Percentiles rank a stretch among this genome's conserved stretches.
These are phyloP conservation scores for Sisyra nigra DNA, from an alignment of 2,888 invertebrate species.

Conservation along the genomic window DNA sequence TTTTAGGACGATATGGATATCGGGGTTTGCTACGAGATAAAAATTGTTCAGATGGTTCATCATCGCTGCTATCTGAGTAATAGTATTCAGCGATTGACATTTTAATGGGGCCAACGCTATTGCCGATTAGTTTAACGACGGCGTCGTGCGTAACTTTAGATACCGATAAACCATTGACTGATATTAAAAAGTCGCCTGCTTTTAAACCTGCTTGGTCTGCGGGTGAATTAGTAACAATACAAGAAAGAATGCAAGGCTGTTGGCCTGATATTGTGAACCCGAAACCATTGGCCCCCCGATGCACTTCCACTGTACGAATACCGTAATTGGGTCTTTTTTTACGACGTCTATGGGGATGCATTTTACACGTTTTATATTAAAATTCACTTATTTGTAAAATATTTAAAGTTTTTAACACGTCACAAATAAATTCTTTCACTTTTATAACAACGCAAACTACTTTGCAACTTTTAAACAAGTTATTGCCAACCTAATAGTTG, in stretches of 20 bases:
- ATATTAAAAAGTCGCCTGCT: slow-evolving; percentile 82
- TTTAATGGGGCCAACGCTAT: slow-evolving; percentile 64
- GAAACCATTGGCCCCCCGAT: slow-evolving; percentile 76
- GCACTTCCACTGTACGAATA: slow-evolving; percentile 69
- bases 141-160: slow-evolving; percentile 87
- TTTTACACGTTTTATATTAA: slow-evolving; percentile 17
- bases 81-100: slow-evolving; percentile 79
- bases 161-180: slow-evolving; percentile 83
- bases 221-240: slow-evolving; percentile 78
- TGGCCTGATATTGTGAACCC: slow-evolving; percentile 98
- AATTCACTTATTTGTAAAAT: neutral
- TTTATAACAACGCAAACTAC: slow-evolving; percentile 3
- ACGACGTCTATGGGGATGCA: slow-evolving; percentile 45
- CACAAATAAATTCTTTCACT: slow-evolving; percentile 4
- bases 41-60: slow-evolving; percentile 39
- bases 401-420: slow-evolving; percentile 5
- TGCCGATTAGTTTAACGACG: slow-evolving; percentile 80
- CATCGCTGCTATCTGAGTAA: slow-evolving; percentile 73
- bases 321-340: slow-evolving; percentile 59
- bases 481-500: slow-evolving; percentile 1
- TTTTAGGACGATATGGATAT: slow-evolving; percentile 35
- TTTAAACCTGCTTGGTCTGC: slow-evolving; percentile 81
- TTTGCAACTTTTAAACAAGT: slow-evolving; percentile 7
- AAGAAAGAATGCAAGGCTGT: slow-evolving; percentile 87
- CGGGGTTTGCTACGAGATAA: slow-evolving; percentile 40